Evolutionary conservation across 2,113 vertebrate species (phyloP), one percentile per base, ranked within the genome.

Genomic region (Calidris pygmaea): DNA sequence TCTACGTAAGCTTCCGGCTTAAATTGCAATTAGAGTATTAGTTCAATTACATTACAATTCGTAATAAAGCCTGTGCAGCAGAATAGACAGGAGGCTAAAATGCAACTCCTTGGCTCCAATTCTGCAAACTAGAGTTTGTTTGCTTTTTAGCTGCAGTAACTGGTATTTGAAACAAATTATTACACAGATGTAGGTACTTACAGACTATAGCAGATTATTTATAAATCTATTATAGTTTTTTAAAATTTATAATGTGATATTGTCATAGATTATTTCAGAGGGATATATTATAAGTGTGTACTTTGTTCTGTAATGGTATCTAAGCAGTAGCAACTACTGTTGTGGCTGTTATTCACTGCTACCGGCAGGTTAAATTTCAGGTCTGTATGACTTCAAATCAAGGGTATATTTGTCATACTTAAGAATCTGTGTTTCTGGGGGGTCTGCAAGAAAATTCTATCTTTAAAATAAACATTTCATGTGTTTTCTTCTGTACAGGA

Each of bases 181-280:
- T 89, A 68, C 59, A 19, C 30, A 50, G 77, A 84, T 85, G n/a
- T 2, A 76, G 47, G 26, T 92, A 59, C 65, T 91, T 83, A 7
- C 37, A 95, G 88, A 83, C 85, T 75, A 65, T 66, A 80, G 63
- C 41, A 81, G 35, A 63, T 94, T 87, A 96, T 96, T 95, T 97
- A 85, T 92, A 91, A 95, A 85, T 85, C 67, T 92, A 75, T 84
- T 96, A 90, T 58, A 58, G 45, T 82, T 96, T 95, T 92, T 58
- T 80, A 90, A 94, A 96, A 90, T 30, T 32, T 29, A 65, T 85
- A 66, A 84, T 60, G 50, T 87, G 72, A 47, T 94, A 71, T 9
- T 62, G 10, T 90, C 63, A 92, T 84, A 71, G 43, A 71, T 68
- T 70, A 43, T 94, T 96, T 63, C 39, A 62, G 22, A 71, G 91